These are phyloP conservation scores for Glossosoma conforme DNA, from an alignment of 1,140 invertebrate genomes.

Conservation along the genomic window DNA sequence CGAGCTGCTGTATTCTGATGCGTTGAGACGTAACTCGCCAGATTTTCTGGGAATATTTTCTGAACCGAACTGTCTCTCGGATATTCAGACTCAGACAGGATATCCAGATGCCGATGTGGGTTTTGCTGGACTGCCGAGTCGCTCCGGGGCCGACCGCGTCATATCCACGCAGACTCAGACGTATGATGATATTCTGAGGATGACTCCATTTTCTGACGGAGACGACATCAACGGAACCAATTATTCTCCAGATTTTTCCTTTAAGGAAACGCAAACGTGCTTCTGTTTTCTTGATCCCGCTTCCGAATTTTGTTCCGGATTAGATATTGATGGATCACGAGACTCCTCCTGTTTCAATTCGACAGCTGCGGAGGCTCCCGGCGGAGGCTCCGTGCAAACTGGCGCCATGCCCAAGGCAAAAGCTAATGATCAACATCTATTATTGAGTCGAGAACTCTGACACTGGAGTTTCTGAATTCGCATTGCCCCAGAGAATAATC, in stretches of 20 bases:
- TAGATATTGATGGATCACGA: no score
- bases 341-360: no score
- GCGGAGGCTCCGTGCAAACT: no score
- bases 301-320: no score
- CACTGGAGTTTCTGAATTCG: no score
- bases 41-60: no score
- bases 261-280: constrained; percentile 13
- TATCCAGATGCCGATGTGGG: not conserved
- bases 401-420: no score
- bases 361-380: no score
- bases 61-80: constrained; percentile 5
- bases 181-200: constrained; percentile 4
- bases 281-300: constrained; percentile 3
- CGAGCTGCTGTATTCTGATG: constrained; percentile 10
- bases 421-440: no score
- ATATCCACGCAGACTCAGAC: constrained; percentile 14
- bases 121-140: constrained; percentile 1
- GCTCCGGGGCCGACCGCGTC: not conserved
- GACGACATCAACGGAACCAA: constrained; percentile 2
- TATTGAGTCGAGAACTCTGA: no score
- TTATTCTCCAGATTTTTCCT: constrained; percentile 8
- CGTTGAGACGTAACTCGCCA: constrained; percentile 1
- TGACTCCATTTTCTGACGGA: not conserved
- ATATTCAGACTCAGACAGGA: constrained; percentile 9
- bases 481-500: no score